Evolutionary conservation across 2,888 invertebrate genomes (phyloP).

Genomic region (Trisateles emortualis): DNA sequence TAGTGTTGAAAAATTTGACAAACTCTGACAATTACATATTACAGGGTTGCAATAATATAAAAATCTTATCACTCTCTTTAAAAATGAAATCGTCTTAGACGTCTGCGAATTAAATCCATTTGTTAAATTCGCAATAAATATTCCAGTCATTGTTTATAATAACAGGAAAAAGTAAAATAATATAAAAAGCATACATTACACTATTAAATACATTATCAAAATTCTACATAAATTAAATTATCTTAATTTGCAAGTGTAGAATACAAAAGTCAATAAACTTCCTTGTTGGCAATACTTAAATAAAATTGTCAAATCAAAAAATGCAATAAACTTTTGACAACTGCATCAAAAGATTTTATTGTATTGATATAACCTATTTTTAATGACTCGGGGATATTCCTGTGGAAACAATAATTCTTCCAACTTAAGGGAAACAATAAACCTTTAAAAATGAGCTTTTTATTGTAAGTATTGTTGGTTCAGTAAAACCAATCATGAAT

Average conservation of each 20-base stretch:
- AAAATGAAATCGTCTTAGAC: no score
- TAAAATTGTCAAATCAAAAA: conserved; percentile 29
- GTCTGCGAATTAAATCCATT: no score
- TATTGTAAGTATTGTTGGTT: conserved; percentile 85
- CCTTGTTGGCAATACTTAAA: background rate
- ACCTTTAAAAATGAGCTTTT: conserved; percentile 87
- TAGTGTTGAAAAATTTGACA: conserved; percentile 25
- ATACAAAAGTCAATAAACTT: background rate
- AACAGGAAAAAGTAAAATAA: no score
- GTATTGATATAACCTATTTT: conserved; percentile 57
- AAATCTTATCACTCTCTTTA: no score
- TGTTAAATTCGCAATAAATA: no score
- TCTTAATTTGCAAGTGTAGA: no score
- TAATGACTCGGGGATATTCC: conserved; percentile 71
- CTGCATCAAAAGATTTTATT: conserved; percentile 41
- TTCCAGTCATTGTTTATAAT: no score
- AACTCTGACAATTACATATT: no score
- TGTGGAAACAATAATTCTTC: conserved; percentile 49
- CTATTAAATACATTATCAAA: no score
- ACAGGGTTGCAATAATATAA: no score
- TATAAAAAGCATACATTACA: no score
- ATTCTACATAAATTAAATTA: no score
- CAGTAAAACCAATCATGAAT: conserved; percentile 36
- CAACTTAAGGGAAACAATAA: conserved; percentile 47
- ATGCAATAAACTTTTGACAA: conserved; percentile 57